Percentiles rank a stretch among this genome's conserved stretches.
These are phyloP conservation scores for Phocoena sinus DNA, from an alignment of 2,113 vertebrate species.

Conservation along the genomic window DNA sequence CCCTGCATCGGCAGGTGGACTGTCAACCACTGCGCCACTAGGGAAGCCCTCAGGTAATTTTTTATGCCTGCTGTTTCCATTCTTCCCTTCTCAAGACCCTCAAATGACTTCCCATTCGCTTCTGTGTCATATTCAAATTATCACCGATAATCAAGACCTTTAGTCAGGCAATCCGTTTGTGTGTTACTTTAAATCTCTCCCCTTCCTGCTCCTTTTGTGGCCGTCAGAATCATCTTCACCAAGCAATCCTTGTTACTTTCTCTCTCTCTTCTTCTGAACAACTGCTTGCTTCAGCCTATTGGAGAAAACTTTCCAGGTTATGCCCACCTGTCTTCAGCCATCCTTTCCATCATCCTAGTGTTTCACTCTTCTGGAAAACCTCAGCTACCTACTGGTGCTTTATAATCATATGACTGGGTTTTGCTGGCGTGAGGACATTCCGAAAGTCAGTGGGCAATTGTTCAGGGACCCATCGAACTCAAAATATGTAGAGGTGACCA, in stretches of 20 bases:
- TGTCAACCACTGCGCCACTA: too few relatives aligned
- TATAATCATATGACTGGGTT: background rate
- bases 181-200: slow-evolving; percentile 55
- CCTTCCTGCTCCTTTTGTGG: background rate
- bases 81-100: slow-evolving; percentile 35
- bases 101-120: slow-evolving; percentile 56
- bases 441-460: background rate
- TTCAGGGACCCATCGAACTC: background rate
- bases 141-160: slow-evolving; percentile 51
- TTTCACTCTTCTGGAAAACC: background rate
- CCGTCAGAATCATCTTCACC: slow-evolving; percentile 13
- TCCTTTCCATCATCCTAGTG: background rate
- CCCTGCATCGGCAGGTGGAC: too few relatives aligned
- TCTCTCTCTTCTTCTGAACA: background rate
- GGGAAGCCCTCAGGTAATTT: background rate
- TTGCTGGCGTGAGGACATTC: background rate
- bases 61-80: slow-evolving; percentile 34
- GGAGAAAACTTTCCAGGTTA: background rate
- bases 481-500: background rate
- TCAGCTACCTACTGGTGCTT: background rate
- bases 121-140: slow-evolving; percentile 57
- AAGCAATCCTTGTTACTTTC: background rate
- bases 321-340: background rate
- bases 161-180: slow-evolving; percentile 36
- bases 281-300: background rate